Conservation (phyloP, 2,113 vertebrate genomes). For the Epinephelus lanceolatus region DNA sequence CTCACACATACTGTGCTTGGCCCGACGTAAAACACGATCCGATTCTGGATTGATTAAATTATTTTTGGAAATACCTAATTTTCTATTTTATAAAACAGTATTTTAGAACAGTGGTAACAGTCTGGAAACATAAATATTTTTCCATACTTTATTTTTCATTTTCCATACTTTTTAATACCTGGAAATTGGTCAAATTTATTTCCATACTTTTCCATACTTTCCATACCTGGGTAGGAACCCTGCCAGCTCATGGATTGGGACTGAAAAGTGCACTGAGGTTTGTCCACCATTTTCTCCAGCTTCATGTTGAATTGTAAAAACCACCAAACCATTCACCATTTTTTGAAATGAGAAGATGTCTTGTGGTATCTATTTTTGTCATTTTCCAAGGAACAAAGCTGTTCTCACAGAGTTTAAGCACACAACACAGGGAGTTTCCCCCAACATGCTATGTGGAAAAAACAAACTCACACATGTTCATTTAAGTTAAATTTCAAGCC, state of each 20-base stretch:
- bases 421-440: slow-evolving; percentile 7
- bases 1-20: no score
- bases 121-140: no score
- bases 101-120: no score
- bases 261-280: neutral
- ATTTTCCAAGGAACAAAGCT: slow-evolving; percentile 5
- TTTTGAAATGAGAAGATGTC: neutral
- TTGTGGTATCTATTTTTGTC: slow-evolving; percentile 27
- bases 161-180: no score
- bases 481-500: neutral
- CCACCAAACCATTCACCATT: neutral
- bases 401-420: neutral
- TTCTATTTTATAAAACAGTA: no score
- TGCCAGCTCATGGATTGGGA: neutral
- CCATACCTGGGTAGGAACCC: no score
- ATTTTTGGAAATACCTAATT: no score
- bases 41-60: no score
- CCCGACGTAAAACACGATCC: no score
- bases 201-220: no score
- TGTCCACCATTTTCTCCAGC: neutral
- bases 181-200: no score
- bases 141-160: no score
- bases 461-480: slow-evolving; percentile 3
- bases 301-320: neutral
- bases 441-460: slow-evolving; percentile 22